Evolutionary conservation across 2,888 invertebrate species (phyloP), one percentile per base, ranked within the genome.

Genomic region (Callosobruchus maculatus): DNA sequence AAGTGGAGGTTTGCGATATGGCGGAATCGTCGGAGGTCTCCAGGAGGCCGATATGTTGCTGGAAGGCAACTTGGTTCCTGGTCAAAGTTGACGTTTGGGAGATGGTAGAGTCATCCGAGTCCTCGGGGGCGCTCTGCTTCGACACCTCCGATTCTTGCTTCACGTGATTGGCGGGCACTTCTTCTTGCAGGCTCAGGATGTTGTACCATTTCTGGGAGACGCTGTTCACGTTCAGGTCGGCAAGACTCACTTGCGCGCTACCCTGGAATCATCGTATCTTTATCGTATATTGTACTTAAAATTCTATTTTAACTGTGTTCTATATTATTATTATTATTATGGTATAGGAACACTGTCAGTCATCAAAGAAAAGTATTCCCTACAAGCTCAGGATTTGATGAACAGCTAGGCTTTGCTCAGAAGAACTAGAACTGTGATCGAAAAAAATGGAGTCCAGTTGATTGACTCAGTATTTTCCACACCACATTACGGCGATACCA

Each of bases 1-100:
- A 89, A 0, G 98, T 98, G 0, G 97, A 98, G 0, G 98, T 97
- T 87, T 98, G 97, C 18, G 97, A 98, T 78, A 98, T 96, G 0
- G 98, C 98, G 21, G 97, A 97, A 86, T 98, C 98, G 85, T 98
- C 98, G 26, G 97, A 97, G 81, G 97, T 97, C 86, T 98, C 98
- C 84, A 98, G 98, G 85, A 93, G 88, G 74, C 85, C 85, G 68
- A 82, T 78, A 71, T 82, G 81, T 71, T 81, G 81, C 72, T 81
- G 80, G 75, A 77, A 74, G 13, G 13, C 49, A 18, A 18, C 91
- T 90, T 94, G 94, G 88, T 96, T 97, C 82, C 98, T 91, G 21
- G 98, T 98, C 26, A 98, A 89, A 0, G 98, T 98, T 0, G 97
- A 98, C 0, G 98, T 97, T 87, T 98, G 97, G 18, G 22, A 21